Conservation (phyloP, 2,797 vertebrate genomes). For the Aulostomus chinensis region DNA sequence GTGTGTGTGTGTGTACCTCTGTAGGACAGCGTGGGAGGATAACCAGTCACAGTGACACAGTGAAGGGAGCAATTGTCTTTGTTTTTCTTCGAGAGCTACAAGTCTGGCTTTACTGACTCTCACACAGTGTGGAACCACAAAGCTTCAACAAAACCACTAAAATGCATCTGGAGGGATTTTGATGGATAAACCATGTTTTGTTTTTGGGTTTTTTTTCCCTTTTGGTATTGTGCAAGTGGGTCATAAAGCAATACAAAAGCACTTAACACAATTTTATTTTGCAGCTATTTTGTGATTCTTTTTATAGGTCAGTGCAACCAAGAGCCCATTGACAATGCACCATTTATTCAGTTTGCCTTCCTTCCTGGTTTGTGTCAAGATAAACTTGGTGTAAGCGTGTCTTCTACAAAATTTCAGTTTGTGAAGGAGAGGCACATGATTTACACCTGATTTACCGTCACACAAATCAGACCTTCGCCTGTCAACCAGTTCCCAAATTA, state of each 20-base stretch:
- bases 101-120: conserved; percentile 27
- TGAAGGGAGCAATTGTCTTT: conserved; percentile 36
- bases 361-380: no score
- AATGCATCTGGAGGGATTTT: conserved; percentile 22
- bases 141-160: conserved; percentile 19
- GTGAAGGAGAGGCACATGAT: no score
- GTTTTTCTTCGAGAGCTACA: conserved; percentile 31
- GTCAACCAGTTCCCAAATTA: no score
- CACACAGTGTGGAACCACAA: conserved; percentile 4
- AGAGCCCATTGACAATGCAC: conserved; percentile 21
- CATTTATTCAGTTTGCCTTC: no score
- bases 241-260: conserved; percentile 25
- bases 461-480: no score
- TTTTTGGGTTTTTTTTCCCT: no score
- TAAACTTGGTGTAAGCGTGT: no score
- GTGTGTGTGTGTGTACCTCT: not conserved
- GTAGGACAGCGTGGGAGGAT: conserved; percentile 15
- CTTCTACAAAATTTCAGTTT: no score
- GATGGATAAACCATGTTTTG: conserved; percentile 14
- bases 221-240: no score
- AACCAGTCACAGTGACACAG: conserved; percentile 26
- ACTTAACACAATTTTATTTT: conserved; percentile 3
- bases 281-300: conserved; percentile 2
- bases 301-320: conserved; percentile 7
- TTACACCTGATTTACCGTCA: no score